Conservation (phyloP, 2,888 invertebrate species). For the Thecophora atra region DNA sequence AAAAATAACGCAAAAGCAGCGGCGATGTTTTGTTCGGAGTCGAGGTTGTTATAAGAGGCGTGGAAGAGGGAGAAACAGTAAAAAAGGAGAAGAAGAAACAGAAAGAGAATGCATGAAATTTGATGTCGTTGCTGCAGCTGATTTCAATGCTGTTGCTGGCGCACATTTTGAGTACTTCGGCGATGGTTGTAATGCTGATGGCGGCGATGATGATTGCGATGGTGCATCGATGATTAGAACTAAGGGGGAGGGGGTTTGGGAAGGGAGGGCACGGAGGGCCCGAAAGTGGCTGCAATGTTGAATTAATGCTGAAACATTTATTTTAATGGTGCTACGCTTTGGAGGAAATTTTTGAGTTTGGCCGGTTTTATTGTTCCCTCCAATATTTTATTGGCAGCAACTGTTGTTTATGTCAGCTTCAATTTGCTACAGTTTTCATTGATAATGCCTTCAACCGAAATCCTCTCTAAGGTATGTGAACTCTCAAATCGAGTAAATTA, state of each 20-base stretch:
- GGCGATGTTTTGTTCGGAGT: not conserved
- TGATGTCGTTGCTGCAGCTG: conserved; percentile 2
- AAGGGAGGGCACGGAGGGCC: not conserved
- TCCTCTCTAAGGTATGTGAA: no score
- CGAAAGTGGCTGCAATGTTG: not conserved
- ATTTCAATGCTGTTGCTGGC: not conserved
- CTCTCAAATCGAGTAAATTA: no score
- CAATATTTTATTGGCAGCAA: not conserved
- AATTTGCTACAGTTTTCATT: not conserved
- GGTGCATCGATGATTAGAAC: not conserved
- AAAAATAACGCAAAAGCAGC: not conserved
- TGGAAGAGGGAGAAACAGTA: not conserved
- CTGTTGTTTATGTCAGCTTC: not conserved
- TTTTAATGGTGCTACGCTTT: conserved; percentile 2
- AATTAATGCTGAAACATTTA: not conserved
- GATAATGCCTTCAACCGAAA: no score
- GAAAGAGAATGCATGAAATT: not conserved
- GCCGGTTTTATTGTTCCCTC: not conserved
- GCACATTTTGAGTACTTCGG: not conserved
- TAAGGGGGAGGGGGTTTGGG: not conserved
- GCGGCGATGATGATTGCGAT: not conserved
- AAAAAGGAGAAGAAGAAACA: not conserved
- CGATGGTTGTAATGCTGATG: not conserved
- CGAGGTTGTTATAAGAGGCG: not conserved
- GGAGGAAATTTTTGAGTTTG: not conserved